A percentile compares a stretch with the other conserved stretches of the same genome.
Conservation (phyloP, 2,113 vertebrate genomes). For the Pleuronectes platessa region DNA sequence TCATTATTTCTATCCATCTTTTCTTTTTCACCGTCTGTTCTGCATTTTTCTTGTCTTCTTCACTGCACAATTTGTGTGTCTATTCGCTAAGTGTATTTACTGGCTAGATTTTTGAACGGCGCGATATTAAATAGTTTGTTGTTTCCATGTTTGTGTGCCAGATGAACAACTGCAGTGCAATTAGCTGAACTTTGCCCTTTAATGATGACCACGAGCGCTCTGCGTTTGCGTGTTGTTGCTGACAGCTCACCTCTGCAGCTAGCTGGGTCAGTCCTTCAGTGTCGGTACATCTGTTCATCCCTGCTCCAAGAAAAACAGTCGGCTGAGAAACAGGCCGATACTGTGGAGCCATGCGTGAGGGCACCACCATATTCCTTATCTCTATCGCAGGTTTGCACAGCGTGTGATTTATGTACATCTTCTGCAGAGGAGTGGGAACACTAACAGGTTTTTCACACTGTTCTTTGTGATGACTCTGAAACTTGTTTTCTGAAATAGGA, state of each 20-base stretch:
- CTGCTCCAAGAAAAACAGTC: neutral
- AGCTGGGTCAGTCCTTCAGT: constrained; percentile 54
- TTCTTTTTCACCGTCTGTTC: constrained; percentile 27
- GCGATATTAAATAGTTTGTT: constrained; percentile 40
- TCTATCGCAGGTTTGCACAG: constrained; percentile 51
- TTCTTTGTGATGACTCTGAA: constrained; percentile 23
- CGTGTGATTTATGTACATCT: constrained; percentile 46
- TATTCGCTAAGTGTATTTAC: neutral
- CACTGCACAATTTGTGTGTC: neutral
- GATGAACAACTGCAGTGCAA: constrained; percentile 63
- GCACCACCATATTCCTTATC: constrained; percentile 23
- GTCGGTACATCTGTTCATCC: constrained; percentile 67
- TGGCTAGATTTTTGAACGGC: neutral
- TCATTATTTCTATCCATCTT: constrained; percentile 48
- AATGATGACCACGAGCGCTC: constrained; percentile 47
- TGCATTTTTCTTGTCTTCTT: constrained; percentile 36
- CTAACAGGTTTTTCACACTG: constrained; percentile 18
- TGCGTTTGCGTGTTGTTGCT: constrained; percentile 65
- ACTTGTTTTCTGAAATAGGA: constrained; percentile 33
- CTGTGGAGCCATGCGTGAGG: constrained; percentile 38
- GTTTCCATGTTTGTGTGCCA: constrained; percentile 58
- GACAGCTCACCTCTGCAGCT: constrained; percentile 66
- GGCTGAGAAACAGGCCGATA: constrained; percentile 34
- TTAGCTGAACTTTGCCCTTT: constrained; percentile 69
- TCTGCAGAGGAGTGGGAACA: neutral